Evolutionary conservation across 2,113 vertebrate species (phyloP), one percentile per base, ranked within the genome.

Genomic region (Zosterops hypoxanthus): DNA sequence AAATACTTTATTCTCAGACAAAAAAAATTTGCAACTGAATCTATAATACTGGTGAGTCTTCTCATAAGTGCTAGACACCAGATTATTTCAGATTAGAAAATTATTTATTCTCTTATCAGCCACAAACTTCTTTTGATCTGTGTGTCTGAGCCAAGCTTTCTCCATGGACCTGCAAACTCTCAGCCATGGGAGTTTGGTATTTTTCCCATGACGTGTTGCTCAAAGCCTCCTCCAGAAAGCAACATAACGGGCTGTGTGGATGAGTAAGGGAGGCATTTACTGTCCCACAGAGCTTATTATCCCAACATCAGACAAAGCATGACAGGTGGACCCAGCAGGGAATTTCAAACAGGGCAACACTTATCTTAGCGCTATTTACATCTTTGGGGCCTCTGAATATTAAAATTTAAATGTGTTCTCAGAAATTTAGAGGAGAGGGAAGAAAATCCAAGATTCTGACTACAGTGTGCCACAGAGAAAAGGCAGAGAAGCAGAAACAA

Each of bases 311-410:
- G 41, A 75, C 69, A 92, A 61, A 84, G 79, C 55, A 73, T 6
- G 23, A 88, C 76, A 95, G 75, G 87, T 95, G 90, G 60, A 85
- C 59, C 39, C 87, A 80, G 75, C 66, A 77, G 71, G 78, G 33
- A 61, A 77, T 77, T 92, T 84, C 75, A 90, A 88, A 87, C 8
- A 8, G 76, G 39, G 26, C 50, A 91, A 39, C 60, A 60, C 31
- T 88, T 28, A 17, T 60, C 88, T 83, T 68, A 24, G 25, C 26
- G 21, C 44, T 68, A 41, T 36, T 87, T 73, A 63, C 24, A 52
- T 80, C 13, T n/a, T 44, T 24, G 44, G 31, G 39, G 64, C 60
- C 47, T 71, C 75, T 56, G 68, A 80, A 60, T 77, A 75, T 46
- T 70, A 61, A 85, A 64, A 91, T 78, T n/a, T 28, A 80, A 87